Evolutionary conservation across 2,888 invertebrate genomes (phyloP), one percentile per base, ranked within the genome.

Genomic region (Leucania comma): DNA sequence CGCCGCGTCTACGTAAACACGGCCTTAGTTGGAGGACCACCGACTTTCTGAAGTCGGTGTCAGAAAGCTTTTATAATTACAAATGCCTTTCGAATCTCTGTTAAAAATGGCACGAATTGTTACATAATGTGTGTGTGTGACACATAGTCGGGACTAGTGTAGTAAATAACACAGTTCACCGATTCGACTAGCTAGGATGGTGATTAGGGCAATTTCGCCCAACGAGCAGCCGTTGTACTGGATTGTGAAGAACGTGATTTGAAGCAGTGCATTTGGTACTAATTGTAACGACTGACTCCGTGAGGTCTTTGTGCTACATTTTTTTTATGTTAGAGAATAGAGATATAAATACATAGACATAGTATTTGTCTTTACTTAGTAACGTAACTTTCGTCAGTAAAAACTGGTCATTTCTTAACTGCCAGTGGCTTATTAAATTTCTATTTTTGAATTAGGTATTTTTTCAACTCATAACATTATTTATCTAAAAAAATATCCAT

Each of bases 231-330:
- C 68, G 80, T 48, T 68, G 59, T 64, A 61, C 48, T 50, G 22
- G 64, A 54, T 68, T 80, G 77, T 68, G 60, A 63, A 61, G 80
- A 77, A 68, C 77, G 80, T 75, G 77, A 75, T 80, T 80, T 68
- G 53, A 64, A 75, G 68, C 46, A 80, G 68, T 68, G 75, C 50
- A 74, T 68, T 73, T 56, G 51, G 14, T 50, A 80, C 54, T 78
- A 75, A 78, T 80, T 78, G 75, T 80, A 58, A 61, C 53, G 38
- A n/a, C 53, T 60, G 53, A 50, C 26, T 42, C 75, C 56, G 68
- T 74, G 53, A 61, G 32, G 1, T 60, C 20, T 51, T 20, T 54
- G 26, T 66, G 50, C 46, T n/a, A 59, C 26, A 32, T 61, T n/a
- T 35, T 64, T 10, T 46, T 35, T 35, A 14, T 50, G 51, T 12